These are phyloP conservation scores for Anhinga anhinga DNA, from an alignment of 2,113 vertebrate genomes.

Conservation along the genomic window DNA sequence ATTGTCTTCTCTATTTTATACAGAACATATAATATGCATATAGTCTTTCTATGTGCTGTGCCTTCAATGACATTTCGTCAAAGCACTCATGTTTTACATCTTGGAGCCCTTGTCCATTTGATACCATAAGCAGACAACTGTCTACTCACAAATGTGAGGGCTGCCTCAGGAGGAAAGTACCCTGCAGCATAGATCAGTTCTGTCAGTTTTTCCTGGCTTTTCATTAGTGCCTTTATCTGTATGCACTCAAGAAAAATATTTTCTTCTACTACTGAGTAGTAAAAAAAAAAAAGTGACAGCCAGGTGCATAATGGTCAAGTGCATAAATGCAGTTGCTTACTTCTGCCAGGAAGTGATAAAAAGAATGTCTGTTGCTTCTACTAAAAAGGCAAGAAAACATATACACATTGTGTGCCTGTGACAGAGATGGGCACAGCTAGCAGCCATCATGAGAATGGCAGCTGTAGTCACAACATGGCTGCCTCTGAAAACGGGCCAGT, in stretches of 20 bases:
- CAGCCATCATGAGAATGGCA: background rate
- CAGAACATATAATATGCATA: background rate
- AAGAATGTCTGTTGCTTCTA: background rate
- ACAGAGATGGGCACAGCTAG: background rate
- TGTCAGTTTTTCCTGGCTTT: background rate
- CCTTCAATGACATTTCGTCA: background rate
- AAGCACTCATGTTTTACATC: background rate
- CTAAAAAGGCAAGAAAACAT: background rate
- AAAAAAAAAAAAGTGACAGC: background rate
- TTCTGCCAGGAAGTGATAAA: background rate
- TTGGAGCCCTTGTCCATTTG: background rate
- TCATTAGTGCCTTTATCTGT: background rate
- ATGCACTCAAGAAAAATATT: background rate
- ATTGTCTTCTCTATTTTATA: background rate
- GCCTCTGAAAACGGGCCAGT: background rate
- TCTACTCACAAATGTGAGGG: background rate
- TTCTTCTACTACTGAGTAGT: background rate
- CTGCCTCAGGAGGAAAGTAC: background rate
- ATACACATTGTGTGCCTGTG: background rate
- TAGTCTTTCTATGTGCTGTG: background rate
- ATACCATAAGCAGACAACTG: background rate
- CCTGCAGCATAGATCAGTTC: background rate
- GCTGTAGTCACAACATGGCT: background rate
- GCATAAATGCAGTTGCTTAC: background rate
- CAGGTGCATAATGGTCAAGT: background rate